phyloP scores from a whole-genome alignment of 1,140 invertebrate genomes.

The Ctenoplectra terminalis region DNA sequence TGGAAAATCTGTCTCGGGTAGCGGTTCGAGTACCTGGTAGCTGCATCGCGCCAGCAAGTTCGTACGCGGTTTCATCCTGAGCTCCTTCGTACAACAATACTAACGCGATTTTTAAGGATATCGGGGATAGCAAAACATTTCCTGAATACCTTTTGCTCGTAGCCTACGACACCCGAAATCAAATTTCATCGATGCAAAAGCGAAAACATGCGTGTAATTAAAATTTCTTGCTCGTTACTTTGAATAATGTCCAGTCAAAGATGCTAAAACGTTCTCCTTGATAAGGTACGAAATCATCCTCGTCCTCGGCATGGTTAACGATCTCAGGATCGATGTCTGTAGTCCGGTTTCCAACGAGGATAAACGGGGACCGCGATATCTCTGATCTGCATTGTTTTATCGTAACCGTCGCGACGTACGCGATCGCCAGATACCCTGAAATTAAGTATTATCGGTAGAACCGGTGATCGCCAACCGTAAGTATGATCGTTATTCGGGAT shows the following conservation, averaged over 20 bases:
- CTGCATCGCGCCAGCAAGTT: conserved; percentile 84
- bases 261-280: conserved; percentile 82
- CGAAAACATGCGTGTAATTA: not conserved
- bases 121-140: conserved; percentile 91
- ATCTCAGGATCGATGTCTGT: too few species aligned
- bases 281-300: conserved; percentile 84
- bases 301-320: conserved; percentile 44
- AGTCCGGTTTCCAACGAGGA: not conserved
- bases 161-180: conserved; percentile 71
- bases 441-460: not conserved
- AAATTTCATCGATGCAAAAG: too few species aligned
- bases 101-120: conserved; percentile 90
- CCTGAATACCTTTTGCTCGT: conserved; percentile 76
- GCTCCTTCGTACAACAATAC: conserved; percentile 89
- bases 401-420: not conserved
- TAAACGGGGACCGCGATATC: not conserved
- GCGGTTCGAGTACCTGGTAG: conserved; percentile 82
- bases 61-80: conserved; percentile 85
- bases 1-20: conserved; percentile 80
- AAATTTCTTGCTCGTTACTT: conserved; percentile 70
- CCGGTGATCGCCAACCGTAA: not conserved
- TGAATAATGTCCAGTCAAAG: conserved; percentile 86
- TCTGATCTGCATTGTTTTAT: not conserved
- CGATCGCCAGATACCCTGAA: conserved; percentile 38
- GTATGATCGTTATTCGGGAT: not conserved